Percentiles rank a stretch among this genome's conserved stretches.
phyloP scores from a whole-genome alignment of 35 echinoderm and acorn worm species.

The Heliocidaris tuberculata region DNA sequence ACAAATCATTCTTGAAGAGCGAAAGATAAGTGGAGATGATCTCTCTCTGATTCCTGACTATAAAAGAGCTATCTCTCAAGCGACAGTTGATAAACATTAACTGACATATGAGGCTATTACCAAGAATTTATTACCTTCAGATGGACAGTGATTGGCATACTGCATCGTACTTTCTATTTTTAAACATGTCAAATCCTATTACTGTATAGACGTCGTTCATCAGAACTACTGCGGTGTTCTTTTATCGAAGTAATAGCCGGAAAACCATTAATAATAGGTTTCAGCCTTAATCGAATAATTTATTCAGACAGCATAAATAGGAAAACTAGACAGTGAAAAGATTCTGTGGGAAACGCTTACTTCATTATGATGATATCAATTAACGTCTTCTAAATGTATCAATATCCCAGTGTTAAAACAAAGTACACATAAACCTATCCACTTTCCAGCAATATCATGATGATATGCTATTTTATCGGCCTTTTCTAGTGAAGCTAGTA shows the following conservation, averaged over 20 bases:
- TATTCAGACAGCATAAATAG: neutral
- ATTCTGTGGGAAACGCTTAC: no score
- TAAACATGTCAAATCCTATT: neutral
- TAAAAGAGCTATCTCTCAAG: neutral
- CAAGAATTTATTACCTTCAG: neutral
- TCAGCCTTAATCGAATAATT: neutral
- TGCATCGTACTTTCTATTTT: neutral
- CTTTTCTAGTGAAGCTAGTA: neutral
- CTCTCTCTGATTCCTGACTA: neutral
- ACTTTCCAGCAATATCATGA: neutral
- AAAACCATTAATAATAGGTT: neutral
- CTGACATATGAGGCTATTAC: conserved; percentile 1
- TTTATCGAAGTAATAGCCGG: neutral
- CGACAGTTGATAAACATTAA: conserved; percentile 10
- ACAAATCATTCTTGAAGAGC: neutral
- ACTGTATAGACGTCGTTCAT: neutral
- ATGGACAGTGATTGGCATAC: neutral
- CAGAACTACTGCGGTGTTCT: neutral
- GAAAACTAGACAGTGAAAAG: no score
- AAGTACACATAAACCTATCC: neutral
- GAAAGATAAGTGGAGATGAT: neutral
- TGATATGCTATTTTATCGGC: neutral
- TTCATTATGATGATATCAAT: neutral
- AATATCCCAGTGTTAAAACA: no score
- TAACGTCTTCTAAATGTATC: neutral